Percentiles rank a stretch among this genome's conserved stretches.
These are phyloP conservation scores for Portunus trituberculatus DNA, from an alignment of 1,140 invertebrate genomes.

Conservation along the genomic window DNA sequence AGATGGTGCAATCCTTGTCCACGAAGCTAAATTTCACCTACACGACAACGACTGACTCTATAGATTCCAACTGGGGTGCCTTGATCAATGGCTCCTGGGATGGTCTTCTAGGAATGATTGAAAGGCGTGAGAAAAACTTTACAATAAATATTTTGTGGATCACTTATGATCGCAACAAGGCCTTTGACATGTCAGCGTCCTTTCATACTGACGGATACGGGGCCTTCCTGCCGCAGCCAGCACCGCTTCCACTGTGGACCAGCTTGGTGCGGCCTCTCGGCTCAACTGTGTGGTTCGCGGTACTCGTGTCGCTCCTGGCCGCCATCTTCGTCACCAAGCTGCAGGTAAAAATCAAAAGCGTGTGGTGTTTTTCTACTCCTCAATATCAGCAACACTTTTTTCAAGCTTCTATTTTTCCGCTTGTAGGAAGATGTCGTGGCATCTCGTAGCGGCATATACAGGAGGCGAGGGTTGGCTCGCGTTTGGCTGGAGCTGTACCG, in stretches of 20 bases:
- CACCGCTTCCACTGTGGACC: not conserved
- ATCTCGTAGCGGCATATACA: not conserved
- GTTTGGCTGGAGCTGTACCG: not conserved
- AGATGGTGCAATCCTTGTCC: not conserved
- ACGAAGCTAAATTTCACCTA: slow-evolving; percentile 30
- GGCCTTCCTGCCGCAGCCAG: not conserved
- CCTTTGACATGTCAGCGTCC: not conserved
- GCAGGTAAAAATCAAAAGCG: not conserved
- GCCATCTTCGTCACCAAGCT: not conserved
- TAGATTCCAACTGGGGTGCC: slow-evolving; percentile 18
- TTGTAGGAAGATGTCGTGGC: not conserved
- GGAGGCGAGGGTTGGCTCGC: not conserved
- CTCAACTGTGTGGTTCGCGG: not conserved
- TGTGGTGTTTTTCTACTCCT: not conserved
- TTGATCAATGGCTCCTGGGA: not conserved
- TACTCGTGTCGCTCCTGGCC: not conserved
- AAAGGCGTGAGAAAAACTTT: slow-evolving; percentile 30
- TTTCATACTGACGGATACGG: not conserved
- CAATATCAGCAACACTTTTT: not conserved
- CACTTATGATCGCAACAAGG: not conserved
- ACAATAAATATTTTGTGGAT: not conserved
- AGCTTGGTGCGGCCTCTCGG: not conserved
- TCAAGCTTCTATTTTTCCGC: not conserved
- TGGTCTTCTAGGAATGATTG: slow-evolving; percentile 20
- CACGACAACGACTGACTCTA: not conserved